A percentile compares a stretch with the other conserved stretches of the same genome.
phyloP scores from a whole-genome alignment of 2,888 invertebrate genomes.

The Boloria euphrosyne region DNA sequence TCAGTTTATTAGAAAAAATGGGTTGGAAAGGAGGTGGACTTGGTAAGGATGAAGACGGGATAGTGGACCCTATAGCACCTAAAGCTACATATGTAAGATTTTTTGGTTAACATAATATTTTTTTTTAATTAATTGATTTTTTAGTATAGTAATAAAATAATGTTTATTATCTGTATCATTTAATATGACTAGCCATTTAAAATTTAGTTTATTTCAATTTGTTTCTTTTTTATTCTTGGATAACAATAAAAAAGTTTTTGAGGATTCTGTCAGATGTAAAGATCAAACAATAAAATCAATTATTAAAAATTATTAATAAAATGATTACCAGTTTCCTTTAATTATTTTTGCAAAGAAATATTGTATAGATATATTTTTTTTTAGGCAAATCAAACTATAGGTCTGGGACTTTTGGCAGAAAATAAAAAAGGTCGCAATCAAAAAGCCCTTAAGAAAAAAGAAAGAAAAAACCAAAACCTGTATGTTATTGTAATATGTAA shows the following conservation, averaged over 20 bases:
- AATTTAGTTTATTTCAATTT: too few species aligned
- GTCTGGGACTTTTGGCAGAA: conserved; percentile 10
- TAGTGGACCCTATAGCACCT: conserved; percentile 80
- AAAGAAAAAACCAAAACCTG: background rate
- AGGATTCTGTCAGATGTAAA: too few species aligned
- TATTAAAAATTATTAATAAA: too few species aligned
- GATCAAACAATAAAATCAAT: too few species aligned
- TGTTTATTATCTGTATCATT: too few species aligned
- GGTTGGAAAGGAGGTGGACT: conserved; percentile 88
- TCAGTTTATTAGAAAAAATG: conserved; percentile 85
- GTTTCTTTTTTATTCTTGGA: too few species aligned
- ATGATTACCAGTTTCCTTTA: too few species aligned
- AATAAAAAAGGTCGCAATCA: background rate
- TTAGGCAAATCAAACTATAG: conserved; percentile 9
- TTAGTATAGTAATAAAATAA: too few species aligned
- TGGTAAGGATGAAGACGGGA: conserved; percentile 83
- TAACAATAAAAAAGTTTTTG: too few species aligned
- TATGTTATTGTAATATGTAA: too few species aligned
- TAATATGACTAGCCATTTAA: background rate
- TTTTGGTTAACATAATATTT: background rate
- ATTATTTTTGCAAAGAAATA: background rate
- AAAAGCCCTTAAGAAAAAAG: too few species aligned
- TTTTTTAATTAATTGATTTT: too few species aligned
- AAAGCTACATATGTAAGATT: conserved; percentile 57
- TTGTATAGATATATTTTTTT: background rate